Conservation (phyloP, 2,113 vertebrate genomes). For the Odontophorus gujanensis region DNA sequence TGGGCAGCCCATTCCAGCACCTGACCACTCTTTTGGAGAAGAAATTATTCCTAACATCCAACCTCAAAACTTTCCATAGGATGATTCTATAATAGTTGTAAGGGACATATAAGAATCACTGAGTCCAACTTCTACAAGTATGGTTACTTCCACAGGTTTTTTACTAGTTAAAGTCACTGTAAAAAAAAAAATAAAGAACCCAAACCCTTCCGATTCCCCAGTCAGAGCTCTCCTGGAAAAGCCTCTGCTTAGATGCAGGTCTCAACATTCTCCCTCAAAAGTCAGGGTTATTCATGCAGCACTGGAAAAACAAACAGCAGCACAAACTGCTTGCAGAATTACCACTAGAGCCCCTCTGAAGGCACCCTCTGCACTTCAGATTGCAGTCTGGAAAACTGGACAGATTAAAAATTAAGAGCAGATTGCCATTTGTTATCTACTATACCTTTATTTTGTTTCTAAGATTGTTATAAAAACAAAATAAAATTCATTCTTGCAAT, state of each 20-base stretch:
- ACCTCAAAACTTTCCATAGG: too few species aligned
- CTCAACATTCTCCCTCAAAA: not conserved
- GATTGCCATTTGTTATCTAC: not conserved
- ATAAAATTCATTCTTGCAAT: not conserved
- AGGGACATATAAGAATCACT: too few species aligned
- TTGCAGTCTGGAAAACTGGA: not conserved
- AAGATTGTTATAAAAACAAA: not conserved
- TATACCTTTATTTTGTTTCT: slow-evolving; percentile 37
- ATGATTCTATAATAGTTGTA: too few species aligned
- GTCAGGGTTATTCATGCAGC: not conserved
- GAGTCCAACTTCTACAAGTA: not conserved
- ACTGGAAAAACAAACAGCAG: slow-evolving; percentile 1
- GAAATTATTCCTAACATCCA: too few species aligned
- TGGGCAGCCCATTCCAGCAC: too few species aligned
- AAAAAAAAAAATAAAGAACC: not conserved
- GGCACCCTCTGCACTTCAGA: not conserved
- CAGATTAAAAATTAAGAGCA: not conserved
- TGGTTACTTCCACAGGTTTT: not conserved
- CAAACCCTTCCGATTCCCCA: not conserved
- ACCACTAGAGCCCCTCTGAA: not conserved
- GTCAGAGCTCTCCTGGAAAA: not conserved
- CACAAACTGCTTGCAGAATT: not conserved
- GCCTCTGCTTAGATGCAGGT: not conserved
- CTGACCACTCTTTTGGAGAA: too few species aligned
- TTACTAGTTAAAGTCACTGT: not conserved